Base-by-base conservation (phyloP, 2,888 invertebrate genomes). In the Macrosiphum euphorbiae region DNA sequence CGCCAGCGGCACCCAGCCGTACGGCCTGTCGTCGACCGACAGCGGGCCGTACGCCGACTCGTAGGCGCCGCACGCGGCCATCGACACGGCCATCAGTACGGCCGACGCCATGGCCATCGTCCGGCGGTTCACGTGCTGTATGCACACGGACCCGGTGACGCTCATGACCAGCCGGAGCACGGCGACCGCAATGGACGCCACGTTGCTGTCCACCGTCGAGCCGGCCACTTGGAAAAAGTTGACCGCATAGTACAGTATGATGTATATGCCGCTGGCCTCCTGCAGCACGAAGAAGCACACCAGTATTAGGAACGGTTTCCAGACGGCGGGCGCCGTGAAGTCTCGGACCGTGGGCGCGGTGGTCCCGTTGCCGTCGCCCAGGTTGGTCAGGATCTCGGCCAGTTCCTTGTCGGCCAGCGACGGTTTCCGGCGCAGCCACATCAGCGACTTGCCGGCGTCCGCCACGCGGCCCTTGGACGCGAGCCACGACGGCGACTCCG, bases 191-290 rank as follows among this genome's bases (percentile, higher is more conserved):
- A 97, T 97, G 0, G 97, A 97, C 0, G 97, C 97, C 0, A 97
- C 96, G 95, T 97, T 97, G 94, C 97, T 97, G 95, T 97, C 97
- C 44, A 97, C 96, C 94, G 96, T 96, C 0, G 97, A 96, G 5
- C 97, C 97, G 26, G 97, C 97, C 35, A 97, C 97, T 95, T 97
- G 96, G 95, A 98, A 97, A 95, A 98, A 97, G 94, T 96, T 97
- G 1, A 97, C 97, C 0, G 97, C 97, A 95, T 97, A 98, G 95
- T 97, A 97, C 87, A 98, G 95, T 78, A 97, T 97, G 0, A 97
- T 96, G 95, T 98, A 98, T 92, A 97, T 97, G 0, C 97, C 97
- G 0, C 97, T 97, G 95, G 97, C 96, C 95, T 97, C 97, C 96
- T 98, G 97, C 95, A 97, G 96, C 24, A 97, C 96, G 95, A 97